These are phyloP conservation scores for Vultur gryphus DNA, from an alignment of 2,797 vertebrate genomes.

Conservation along the genomic window DNA sequence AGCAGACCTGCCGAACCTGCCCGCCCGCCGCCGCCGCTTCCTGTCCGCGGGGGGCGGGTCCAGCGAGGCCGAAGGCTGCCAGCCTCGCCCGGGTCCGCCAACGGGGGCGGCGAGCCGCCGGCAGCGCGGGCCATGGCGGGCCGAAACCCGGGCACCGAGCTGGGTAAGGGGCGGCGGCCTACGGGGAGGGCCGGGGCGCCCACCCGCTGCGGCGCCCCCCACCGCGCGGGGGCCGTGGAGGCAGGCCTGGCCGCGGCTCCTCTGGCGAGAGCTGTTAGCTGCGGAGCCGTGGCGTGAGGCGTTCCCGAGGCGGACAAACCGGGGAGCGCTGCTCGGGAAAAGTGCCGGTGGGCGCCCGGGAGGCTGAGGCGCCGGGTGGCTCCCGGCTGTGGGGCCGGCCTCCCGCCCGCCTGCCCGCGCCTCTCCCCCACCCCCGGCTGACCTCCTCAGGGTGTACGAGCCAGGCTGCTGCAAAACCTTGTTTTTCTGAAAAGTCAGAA, in stretches of 20 bases:
- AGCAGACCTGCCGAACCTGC: too few species aligned
- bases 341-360: neutral
- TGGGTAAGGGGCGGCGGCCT: slow-evolving; percentile 61
- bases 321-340: neutral
- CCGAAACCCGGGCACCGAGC: slow-evolving; percentile 14
- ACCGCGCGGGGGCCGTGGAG: neutral
- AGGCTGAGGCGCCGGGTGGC: too few species aligned
- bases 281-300: neutral
- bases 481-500: fast-evolving
- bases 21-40: neutral
- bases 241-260: neutral
- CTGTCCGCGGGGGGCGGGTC: neutral
- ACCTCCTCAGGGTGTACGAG: fast-evolving
- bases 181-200: neutral
- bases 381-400: neutral
- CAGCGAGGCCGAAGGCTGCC: neutral
- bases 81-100: neutral
- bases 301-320: neutral
- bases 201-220: neutral
- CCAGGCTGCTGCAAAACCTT: neutral
- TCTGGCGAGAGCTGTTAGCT: neutral
- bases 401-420: too few species aligned
- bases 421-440: too few species aligned
- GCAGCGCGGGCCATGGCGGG: slow-evolving; percentile 15
- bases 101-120: too few species aligned